Percentiles rank a stretch among this genome's conserved stretches.
phyloP scores from a whole-genome alignment of 2,888 invertebrate species.

The Griposia aprilina region DNA sequence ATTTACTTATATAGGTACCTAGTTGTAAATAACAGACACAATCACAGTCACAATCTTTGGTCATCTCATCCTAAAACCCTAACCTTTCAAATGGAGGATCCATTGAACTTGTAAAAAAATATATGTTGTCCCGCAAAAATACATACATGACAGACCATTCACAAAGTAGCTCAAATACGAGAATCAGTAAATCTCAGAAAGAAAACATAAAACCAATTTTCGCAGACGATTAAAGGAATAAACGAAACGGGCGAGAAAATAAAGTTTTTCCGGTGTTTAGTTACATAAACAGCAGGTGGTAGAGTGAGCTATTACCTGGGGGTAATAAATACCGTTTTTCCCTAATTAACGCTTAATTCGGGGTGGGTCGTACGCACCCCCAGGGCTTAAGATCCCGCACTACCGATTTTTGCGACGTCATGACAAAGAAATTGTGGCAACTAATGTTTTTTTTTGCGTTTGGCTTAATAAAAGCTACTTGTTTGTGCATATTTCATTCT shows the following conservation, averaged over 20 bases:
- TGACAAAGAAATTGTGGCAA: slow-evolving; percentile 44
- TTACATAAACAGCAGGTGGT: slow-evolving; percentile 78
- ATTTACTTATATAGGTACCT: slow-evolving; percentile 7
- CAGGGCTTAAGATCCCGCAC: slow-evolving; percentile 56
- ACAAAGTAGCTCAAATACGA: slow-evolving; percentile 14
- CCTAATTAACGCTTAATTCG: slow-evolving; percentile 89
- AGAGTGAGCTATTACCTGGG: slow-evolving; percentile 78
- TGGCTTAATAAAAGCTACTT: neutral
- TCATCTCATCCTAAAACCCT: no score
- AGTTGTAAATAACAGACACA: neutral
- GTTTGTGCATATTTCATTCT: slow-evolving; percentile 8
- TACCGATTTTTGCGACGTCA: slow-evolving; percentile 62
- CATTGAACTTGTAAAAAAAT: neutral
- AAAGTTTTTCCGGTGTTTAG: slow-evolving; percentile 69
- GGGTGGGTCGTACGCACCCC: slow-evolving; percentile 65
- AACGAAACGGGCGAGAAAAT: slow-evolving; percentile 54
- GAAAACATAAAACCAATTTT: slow-evolving; percentile 58
- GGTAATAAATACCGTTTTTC: slow-evolving; percentile 89
- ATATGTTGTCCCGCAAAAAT: neutral
- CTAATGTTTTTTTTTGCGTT: slow-evolving; percentile 34
- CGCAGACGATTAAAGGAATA: slow-evolving; percentile 52
- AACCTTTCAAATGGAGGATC: neutral
- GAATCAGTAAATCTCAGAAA: slow-evolving; percentile 17
- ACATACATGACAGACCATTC: neutral
- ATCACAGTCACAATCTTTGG: neutral